Evolutionary conservation across 2,797 vertebrate genomes (phyloP).

Genomic region (Austrolebias charrua): DNA sequence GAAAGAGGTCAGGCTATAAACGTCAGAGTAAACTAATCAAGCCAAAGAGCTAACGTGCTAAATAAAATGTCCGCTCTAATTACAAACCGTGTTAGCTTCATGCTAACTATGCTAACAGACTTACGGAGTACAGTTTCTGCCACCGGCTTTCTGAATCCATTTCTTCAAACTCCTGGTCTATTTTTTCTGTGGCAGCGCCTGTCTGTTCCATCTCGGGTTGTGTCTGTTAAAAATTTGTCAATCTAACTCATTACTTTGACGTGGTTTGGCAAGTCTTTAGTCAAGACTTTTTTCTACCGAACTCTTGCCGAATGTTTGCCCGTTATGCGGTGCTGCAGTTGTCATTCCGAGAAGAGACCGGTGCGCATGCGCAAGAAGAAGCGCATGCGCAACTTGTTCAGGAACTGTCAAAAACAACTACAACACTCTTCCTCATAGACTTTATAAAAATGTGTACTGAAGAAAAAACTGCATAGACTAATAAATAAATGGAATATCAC

Average conservation of each 20-base stretch:
- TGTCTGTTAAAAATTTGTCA: conserved; percentile 11
- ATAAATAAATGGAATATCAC: no score
- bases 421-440: neutral
- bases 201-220: conserved; percentile 24
- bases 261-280: conserved; percentile 23
- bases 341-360: conserved; percentile 29
- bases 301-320: conserved; percentile 44
- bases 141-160: conserved; percentile 88
- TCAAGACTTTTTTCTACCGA: conserved; percentile 1
- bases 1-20: neutral
- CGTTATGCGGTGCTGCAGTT: conserved; percentile 50
- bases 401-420: neutral
- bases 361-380: conserved; percentile 61
- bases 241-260: conserved; percentile 72
- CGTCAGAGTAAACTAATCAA: neutral
- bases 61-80: conserved; percentile 40
- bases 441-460: no score
- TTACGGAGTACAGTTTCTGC: conserved; percentile 91
- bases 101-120: conserved; percentile 73
- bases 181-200: conserved; percentile 54
- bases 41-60: conserved; percentile 7
- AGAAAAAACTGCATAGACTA: no score
- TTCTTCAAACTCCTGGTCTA: conserved; percentile 89
- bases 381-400: neutral
- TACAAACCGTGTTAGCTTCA: conserved; percentile 48